Conservation (phyloP, 2,113 vertebrate species). For the Salminus brasiliensis region DNA sequence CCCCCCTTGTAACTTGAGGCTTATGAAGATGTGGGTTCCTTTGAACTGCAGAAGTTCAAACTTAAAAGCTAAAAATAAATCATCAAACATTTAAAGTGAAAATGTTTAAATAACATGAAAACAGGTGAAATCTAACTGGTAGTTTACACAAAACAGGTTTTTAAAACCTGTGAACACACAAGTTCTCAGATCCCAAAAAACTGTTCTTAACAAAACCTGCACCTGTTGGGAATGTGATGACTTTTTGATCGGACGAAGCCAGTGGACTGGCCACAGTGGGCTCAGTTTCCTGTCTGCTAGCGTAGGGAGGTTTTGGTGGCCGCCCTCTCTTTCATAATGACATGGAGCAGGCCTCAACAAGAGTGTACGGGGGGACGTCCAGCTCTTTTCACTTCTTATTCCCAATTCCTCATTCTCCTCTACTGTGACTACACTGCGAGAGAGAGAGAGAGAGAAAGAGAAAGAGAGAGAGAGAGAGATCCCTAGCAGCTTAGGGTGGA, state of each 20-base stretch:
- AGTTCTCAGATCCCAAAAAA: slow-evolving; percentile 47
- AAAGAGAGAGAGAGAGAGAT: too few species aligned
- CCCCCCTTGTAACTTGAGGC: too few species aligned
- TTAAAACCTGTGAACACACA: slow-evolving; percentile 5
- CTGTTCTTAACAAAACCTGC: slow-evolving; percentile 8
- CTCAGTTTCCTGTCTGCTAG: slow-evolving; percentile 68
- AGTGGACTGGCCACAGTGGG: slow-evolving; percentile 57
- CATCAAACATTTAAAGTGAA: too few species aligned
- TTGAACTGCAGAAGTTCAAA: too few species aligned
- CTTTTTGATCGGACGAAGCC: slow-evolving; percentile 55
- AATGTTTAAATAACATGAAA: too few species aligned
- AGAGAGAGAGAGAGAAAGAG: too few species aligned
- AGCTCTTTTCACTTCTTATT: slow-evolving; percentile 83
- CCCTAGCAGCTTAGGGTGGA: slow-evolving; percentile 55
- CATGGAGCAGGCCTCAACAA: slow-evolving; percentile 63
- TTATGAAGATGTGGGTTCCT: too few species aligned
- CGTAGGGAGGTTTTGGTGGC: slow-evolving; percentile 75
- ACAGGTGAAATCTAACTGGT: too few species aligned
- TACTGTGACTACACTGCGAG: slow-evolving; percentile 53
- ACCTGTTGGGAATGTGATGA: slow-evolving; percentile 50
- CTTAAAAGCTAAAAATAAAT: too few species aligned
- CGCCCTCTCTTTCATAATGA: slow-evolving; percentile 79
- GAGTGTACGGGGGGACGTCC: slow-evolving; percentile 66
- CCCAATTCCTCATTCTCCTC: slow-evolving; percentile 82
- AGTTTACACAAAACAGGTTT: background rate